A percentile compares a stretch with the other conserved stretches of the same genome.
These are phyloP conservation scores for Drosophila tani DNA, from an alignment of 1,140 invertebrate genomes.

Conservation along the genomic window DNA sequence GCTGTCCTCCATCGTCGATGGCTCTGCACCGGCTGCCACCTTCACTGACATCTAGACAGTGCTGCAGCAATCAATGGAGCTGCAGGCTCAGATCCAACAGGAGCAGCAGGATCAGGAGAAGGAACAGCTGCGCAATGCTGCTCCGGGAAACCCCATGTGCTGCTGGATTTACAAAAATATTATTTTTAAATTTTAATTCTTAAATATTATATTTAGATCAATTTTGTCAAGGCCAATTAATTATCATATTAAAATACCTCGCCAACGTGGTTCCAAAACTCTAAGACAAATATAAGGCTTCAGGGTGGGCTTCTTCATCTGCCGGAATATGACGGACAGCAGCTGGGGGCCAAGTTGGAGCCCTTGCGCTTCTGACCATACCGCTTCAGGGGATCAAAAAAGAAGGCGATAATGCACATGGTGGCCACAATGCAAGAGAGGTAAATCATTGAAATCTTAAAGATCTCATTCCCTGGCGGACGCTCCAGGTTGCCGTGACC, in stretches of 20 bases:
- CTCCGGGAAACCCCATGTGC: slow-evolving; percentile 46
- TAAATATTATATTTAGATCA: no score
- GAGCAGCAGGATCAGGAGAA: slow-evolving; percentile 43
- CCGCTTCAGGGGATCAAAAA: slow-evolving; percentile 95
- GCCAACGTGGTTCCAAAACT: no score
- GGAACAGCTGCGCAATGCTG: slow-evolving; percentile 14
- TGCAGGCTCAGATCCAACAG: slow-evolving; percentile 37
- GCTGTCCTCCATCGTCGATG: background rate
- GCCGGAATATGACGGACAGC: slow-evolving; percentile 94
- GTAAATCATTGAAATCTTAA: slow-evolving; percentile 95
- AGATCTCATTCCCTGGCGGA: slow-evolving; percentile 93
- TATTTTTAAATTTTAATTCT: no score
- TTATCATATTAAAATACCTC: no score
- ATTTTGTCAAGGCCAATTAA: no score
- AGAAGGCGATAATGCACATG: slow-evolving; percentile 92
- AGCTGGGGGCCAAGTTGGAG: slow-evolving; percentile 91
- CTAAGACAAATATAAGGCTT: no score
- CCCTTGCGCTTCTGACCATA: slow-evolving; percentile 93
- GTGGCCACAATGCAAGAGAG: slow-evolving; percentile 93
- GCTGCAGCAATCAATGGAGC: slow-evolving; percentile 68
- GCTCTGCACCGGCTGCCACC: slow-evolving; percentile 8
- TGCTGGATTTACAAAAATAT: no score
- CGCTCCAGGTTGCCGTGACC: slow-evolving; percentile 90
- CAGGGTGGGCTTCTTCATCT: slow-evolving; percentile 95
- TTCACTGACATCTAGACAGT: slow-evolving; percentile 72